Evolutionary conservation across 2,113 vertebrate species (phyloP).

Genomic region (Perca flavescens): DNA sequence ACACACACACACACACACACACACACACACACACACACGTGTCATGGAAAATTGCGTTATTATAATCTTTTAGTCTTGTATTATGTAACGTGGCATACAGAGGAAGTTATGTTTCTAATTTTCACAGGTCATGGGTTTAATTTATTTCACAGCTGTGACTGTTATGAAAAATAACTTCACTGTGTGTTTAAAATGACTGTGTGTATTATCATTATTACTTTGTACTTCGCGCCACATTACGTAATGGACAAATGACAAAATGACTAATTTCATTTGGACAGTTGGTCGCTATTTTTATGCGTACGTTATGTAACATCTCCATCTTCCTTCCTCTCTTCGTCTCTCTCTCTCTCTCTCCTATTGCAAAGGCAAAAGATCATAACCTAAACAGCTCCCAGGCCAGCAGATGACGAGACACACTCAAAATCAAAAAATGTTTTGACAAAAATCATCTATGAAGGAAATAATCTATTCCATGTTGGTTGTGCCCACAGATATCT

Average conservation of each 20-base stretch:
- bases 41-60: background rate
- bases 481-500: constrained; percentile 33
- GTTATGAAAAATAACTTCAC: constrained; percentile 17
- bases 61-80: background rate
- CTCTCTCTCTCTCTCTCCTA: background rate
- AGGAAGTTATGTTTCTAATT: background rate
- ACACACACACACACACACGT: background rate
- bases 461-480: constrained; percentile 10
- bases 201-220: constrained; percentile 7
- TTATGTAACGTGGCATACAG: background rate
- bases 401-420: constrained; percentile 23
- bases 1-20: background rate
- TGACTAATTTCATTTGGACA: constrained; percentile 36
- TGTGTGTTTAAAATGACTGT: too few species aligned
- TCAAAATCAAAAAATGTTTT: constrained; percentile 21
- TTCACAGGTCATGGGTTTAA: constrained; percentile 7
- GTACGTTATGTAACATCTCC: constrained; percentile 8
- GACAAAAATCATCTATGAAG: constrained; percentile 13
- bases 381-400: constrained; percentile 19
- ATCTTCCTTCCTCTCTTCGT: background rate
- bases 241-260: constrained; percentile 19
- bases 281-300: constrained; percentile 21
- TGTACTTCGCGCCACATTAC: constrained; percentile 11
- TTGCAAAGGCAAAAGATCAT: background rate
- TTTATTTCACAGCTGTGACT: constrained; percentile 17